A percentile compares a stretch with the other conserved stretches of the same genome.
phyloP scores from a whole-genome alignment of 2,113 vertebrate genomes.

The Thalassarche chlororhynchos region DNA sequence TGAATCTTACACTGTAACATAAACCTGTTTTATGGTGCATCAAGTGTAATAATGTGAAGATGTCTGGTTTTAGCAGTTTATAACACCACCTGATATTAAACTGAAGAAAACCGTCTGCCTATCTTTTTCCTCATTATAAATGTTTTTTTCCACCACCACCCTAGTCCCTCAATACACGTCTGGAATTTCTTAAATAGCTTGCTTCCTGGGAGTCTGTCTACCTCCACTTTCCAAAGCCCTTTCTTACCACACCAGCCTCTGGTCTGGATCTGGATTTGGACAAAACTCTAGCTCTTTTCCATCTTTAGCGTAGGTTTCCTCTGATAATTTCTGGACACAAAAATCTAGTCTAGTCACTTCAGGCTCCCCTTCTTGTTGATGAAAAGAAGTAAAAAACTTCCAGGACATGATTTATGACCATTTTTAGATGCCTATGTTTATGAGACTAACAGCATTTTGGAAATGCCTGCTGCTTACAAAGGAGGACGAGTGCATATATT shows the following conservation, averaged over 20 bases:
- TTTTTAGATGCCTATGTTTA: not conserved
- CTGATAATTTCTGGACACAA: not conserved
- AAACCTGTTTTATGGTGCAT: slow-evolving; percentile 52
- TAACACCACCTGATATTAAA: slow-evolving; percentile 66
- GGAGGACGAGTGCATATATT: not conserved
- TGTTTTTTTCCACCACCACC: not conserved
- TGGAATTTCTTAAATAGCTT: not conserved
- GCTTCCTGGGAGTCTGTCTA: not conserved
- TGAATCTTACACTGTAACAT: slow-evolving; percentile 64
- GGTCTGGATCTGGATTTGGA: not conserved
- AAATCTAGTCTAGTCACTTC: not conserved
- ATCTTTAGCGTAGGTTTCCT: not conserved
- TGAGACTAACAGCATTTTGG: not conserved
- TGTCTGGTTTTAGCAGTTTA: slow-evolving; percentile 60
- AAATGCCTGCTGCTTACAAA: not conserved
- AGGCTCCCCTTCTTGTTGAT: not conserved
- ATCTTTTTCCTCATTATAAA: not conserved
- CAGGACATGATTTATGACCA: not conserved
- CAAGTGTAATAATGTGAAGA: slow-evolving; percentile 70
- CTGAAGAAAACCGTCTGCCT: slow-evolving; percentile 7
- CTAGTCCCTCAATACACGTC: not conserved
- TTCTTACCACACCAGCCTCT: not conserved
- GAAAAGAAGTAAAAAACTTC: not conserved
- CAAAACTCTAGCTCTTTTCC: not conserved
- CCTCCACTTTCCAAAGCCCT: not conserved